These are phyloP conservation scores for Samia ricini DNA, from an alignment of 1,140 invertebrate species.

Conservation along the genomic window DNA sequence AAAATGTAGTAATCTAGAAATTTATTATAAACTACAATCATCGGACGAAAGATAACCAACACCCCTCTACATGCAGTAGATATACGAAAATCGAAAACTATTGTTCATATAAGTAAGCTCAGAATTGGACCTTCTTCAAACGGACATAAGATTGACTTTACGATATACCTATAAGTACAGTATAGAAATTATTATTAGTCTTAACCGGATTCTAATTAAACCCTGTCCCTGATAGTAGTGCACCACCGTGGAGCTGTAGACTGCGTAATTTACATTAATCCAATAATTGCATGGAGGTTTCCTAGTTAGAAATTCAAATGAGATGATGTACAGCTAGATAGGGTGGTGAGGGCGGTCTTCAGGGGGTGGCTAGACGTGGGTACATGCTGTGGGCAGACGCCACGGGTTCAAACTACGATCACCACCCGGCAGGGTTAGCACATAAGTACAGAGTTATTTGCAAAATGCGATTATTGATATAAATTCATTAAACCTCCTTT, in stretches of 20 bases:
- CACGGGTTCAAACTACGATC: constrained; percentile 14
- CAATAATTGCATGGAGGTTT: constrained; percentile 95
- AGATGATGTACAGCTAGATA: constrained; percentile 81
- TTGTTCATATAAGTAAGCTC: background rate
- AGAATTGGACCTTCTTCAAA: background rate
- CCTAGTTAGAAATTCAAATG: constrained; percentile 95
- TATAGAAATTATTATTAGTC: constrained; percentile 67
- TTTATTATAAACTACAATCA: constrained; percentile 5
- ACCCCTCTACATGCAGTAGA: background rate
- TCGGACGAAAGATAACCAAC: background rate
- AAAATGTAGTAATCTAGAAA: background rate
- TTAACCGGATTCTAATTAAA: constrained; percentile 76
- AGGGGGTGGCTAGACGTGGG: constrained; percentile 47
- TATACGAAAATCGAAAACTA: background rate
- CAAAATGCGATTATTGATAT: background rate
- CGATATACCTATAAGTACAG: constrained; percentile 29
- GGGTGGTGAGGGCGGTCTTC: constrained; percentile 47
- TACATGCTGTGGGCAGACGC: constrained; percentile 55
- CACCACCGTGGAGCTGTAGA: constrained; percentile 82
- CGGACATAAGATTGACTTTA: constrained; percentile 33
- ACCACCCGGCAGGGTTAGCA: constrained; percentile 4
- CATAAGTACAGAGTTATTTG: background rate
- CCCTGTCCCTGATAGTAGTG: constrained; percentile 74
- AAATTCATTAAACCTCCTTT: too few species aligned
- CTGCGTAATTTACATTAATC: constrained; percentile 95